Conservation (phyloP, 2,888 invertebrate species). For the Petrolisthes cinctipes region DNA sequence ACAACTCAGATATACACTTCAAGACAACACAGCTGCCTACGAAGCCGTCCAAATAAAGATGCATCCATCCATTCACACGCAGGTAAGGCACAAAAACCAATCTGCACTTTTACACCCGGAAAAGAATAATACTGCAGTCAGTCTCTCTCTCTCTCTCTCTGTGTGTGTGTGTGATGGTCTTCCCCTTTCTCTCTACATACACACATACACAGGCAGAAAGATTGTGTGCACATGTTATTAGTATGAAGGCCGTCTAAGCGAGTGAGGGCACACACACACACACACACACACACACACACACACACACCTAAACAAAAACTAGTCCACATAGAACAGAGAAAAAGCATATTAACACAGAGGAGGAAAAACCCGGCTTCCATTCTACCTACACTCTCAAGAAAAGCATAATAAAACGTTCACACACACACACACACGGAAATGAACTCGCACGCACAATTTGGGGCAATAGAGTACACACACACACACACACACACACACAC, state of each 20-base stretch:
- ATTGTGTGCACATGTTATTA: background rate
- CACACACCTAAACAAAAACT: conserved; percentile 14
- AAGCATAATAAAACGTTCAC: background rate
- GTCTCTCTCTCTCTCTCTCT: conserved; percentile 8
- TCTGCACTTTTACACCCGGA: too few relatives aligned
- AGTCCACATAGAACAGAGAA: background rate
- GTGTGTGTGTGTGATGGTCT: background rate
- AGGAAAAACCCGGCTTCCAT: background rate
- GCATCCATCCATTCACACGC: too few relatives aligned
- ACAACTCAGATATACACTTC: too few relatives aligned
- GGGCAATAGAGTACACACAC: background rate
- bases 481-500: conserved; percentile 6
- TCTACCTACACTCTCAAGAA: background rate
- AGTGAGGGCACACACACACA: background rate
- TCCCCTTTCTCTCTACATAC: background rate
- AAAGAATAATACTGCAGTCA: too few relatives aligned
- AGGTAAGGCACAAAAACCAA: too few relatives aligned
- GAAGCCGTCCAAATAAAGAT: too few relatives aligned
- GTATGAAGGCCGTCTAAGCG: background rate
- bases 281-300: conserved; percentile 29
- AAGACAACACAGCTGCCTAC: too few relatives aligned
- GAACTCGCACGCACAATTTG: background rate
- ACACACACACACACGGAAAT: background rate
- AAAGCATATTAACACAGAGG: too few relatives aligned
- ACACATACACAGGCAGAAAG: background rate